Conservation (phyloP, 1,140 invertebrate genomes). For the Atta cephalotes region DNA sequence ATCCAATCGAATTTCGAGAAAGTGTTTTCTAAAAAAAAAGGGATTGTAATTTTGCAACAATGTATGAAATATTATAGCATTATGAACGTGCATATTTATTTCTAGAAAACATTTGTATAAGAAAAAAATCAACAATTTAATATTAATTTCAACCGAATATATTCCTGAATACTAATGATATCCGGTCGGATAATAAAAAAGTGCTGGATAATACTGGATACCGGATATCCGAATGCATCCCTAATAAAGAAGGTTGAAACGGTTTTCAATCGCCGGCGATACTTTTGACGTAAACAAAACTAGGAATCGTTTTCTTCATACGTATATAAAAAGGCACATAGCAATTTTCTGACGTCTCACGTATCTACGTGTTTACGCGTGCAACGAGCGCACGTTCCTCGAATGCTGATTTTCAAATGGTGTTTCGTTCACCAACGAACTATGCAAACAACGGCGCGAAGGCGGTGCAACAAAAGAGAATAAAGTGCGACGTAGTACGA, state of each 20-base stretch:
- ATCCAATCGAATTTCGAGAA: too few species aligned
- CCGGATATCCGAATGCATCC: too few species aligned
- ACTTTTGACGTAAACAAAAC: neutral
- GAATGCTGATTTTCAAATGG: slow-evolving; percentile 75
- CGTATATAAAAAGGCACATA: neutral
- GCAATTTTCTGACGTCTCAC: slow-evolving; percentile 18
- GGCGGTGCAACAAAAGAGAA: neutral
- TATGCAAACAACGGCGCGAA: slow-evolving; percentile 60
- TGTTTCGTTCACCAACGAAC: slow-evolving; percentile 65
- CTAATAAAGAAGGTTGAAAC: neutral
- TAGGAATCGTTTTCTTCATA: neutral
- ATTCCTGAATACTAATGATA: too few species aligned
- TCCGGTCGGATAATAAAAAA: too few species aligned
- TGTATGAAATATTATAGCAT: too few species aligned
- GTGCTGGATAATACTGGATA: too few species aligned
- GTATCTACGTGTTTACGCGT: neutral
- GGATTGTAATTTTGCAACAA: too few species aligned
- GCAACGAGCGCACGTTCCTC: slow-evolving; percentile 17
- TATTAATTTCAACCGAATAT: too few species aligned
- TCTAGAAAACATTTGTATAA: too few species aligned
- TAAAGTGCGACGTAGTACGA: slow-evolving; percentile 2
- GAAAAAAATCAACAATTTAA: too few species aligned
- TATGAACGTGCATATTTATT: too few species aligned
- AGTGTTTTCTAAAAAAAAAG: too few species aligned
- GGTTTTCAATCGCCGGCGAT: neutral